Base-by-base conservation (phyloP, 1,140 invertebrate species). In the Megalonaias nervosa region DNA sequence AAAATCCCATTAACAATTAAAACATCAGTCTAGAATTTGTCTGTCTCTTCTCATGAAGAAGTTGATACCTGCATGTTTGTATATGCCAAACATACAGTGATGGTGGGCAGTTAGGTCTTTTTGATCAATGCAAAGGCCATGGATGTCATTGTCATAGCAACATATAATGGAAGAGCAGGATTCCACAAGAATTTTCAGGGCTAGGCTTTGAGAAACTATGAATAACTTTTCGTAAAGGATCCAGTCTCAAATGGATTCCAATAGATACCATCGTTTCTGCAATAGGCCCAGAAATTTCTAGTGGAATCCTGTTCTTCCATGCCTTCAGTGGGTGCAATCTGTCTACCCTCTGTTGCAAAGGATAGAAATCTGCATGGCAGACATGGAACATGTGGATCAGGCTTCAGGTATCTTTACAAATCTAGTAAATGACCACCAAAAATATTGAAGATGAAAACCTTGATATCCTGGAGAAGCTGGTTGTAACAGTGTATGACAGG, bases 311-410 rank as follows among this genome's bases (percentile, higher is more conserved):
- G 6, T 85, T 70, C 73, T 85, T 83, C 67, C 77, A 70, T 61
- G 59, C 75, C 16, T 84, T 85, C 68, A 77, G 73, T 38, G 77
- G 80, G 21, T 82, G 71, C 61, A 71, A 84, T 19, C 74, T 83
- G 14, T 84, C 78, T n/a, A 71, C 67, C 11, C 77, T 84, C 72
- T 73, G 62, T 61, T 73, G 83, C 14, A 82, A 77, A 80, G 74
- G 74, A 48, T 9, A 48, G 38, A 76, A 76, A 6, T 17, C 12
- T 48, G 58, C 61, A 69, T 70, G 74, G 31, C 67, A 76, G 70
- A 70, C 74, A 69, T 76, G 74, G 59, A 65, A 69, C 62, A 67
- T 76, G 15, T 70, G 55, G 38, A 48, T 48, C 38, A 48, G 38
- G 38, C 38, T 48, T 48, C 38, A 48, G 11, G 38, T 48, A 11